Percentiles rank a stretch among this genome's conserved stretches.
phyloP scores from a whole-genome alignment of 2,113 vertebrate species.

The Amblyopsis rosae region DNA sequence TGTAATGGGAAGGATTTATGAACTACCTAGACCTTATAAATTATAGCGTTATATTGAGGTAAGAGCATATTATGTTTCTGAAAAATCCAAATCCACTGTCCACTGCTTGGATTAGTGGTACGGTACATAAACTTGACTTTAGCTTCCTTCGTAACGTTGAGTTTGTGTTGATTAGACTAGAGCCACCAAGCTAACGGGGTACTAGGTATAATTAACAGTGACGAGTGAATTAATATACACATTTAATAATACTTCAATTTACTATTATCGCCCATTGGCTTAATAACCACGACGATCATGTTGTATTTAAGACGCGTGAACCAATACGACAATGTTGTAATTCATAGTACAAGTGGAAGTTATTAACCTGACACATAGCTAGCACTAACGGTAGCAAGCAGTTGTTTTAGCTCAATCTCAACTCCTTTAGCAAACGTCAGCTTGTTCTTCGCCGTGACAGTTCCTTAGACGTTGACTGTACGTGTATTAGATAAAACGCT shows the following conservation, averaged over 20 bases:
- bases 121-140: neutral
- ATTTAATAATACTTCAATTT: too few relatives aligned
- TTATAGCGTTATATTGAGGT: conserved; percentile 59
- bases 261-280: too few relatives aligned
- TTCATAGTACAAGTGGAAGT: neutral
- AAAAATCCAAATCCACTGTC: neutral
- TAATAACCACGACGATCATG: too few relatives aligned
- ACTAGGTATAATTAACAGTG: neutral
- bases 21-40: conserved; percentile 20
- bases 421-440: conserved; percentile 12
- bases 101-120: neutral
- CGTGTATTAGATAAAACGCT: neutral
- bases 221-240: neutral
- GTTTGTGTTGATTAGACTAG: too few relatives aligned
- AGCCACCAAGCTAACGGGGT: too few relatives aligned
- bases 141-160: neutral
- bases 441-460: neutral
- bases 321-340: too few relatives aligned
- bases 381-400: neutral
- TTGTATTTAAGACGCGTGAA: neutral
- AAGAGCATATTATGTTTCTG: conserved; percentile 32
- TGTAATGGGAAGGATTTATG: conserved; percentile 46
- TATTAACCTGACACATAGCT: neutral
- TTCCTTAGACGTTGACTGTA: neutral
- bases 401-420: neutral